Evolutionary conservation across 2,797 vertebrate genomes (phyloP).

Genomic region (Columba guinea): DNA sequence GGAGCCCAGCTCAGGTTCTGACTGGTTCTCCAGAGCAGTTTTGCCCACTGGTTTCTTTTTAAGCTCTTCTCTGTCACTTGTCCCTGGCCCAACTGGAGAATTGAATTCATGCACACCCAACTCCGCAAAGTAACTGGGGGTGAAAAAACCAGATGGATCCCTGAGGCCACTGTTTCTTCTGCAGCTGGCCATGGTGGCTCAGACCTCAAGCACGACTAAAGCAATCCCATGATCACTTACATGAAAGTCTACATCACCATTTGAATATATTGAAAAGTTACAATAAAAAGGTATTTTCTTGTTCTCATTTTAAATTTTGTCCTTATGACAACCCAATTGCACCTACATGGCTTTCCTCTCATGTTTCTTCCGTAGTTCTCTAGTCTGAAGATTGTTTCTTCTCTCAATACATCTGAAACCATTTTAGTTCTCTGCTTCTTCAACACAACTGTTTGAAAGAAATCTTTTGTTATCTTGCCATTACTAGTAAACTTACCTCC

Average conservation of each 20-base stretch:
- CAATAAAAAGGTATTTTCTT: not conserved
- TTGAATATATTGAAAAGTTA: not conserved
- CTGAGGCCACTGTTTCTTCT: not conserved
- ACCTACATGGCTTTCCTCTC: not conserved
- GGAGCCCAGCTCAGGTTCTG: not conserved
- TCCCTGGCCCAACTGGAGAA: not conserved
- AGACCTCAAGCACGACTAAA: not conserved
- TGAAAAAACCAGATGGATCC: not conserved
- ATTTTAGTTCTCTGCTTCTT: not conserved
- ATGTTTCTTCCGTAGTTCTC: not conserved
- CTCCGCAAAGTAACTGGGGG: not conserved
- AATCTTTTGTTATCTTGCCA: constrained; percentile 23
- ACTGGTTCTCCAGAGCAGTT: not conserved
- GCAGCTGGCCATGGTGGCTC: not conserved
- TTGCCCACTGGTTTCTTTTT: not conserved
- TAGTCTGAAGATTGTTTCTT: not conserved
- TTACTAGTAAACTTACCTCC: constrained; percentile 30
- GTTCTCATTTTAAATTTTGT: not conserved
- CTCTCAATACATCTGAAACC: constrained; percentile 3
- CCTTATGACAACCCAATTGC: not conserved
- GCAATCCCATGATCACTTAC: not conserved
- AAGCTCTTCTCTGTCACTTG: not conserved
- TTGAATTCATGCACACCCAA: fast-evolving
- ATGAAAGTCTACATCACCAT: not conserved
- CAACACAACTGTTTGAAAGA: constrained; percentile 36